Evolutionary conservation across 2,113 vertebrate genomes (phyloP).

Genomic region (Heliornis fulica): DNA sequence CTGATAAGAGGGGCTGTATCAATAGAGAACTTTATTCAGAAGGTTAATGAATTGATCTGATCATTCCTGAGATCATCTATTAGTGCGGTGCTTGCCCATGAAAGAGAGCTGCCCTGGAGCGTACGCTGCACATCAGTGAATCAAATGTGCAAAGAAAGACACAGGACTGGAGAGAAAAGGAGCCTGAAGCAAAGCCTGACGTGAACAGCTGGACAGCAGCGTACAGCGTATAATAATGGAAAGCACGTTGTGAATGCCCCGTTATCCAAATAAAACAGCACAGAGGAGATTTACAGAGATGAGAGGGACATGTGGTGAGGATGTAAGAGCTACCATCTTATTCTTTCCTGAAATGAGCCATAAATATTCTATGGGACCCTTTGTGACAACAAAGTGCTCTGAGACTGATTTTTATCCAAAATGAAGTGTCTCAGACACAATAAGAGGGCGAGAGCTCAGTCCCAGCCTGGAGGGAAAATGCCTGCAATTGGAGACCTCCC

Average conservation of each 20-base stretch:
- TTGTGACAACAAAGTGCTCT: not conserved
- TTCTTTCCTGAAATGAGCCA: not conserved
- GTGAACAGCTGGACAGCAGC: slow-evolving; percentile 57
- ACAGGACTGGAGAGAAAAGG: slow-evolving; percentile 32
- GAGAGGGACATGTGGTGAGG: slow-evolving; percentile 25
- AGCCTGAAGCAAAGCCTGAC: slow-evolving; percentile 50
- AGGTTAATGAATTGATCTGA: slow-evolving; percentile 62
- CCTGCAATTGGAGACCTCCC: not conserved
- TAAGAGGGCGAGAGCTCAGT: not conserved
- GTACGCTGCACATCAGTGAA: slow-evolving; percentile 28
- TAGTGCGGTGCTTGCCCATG: slow-evolving; percentile 35
- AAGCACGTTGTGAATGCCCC: not conserved
- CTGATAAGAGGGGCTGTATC: slow-evolving; percentile 57
- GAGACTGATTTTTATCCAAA: slow-evolving; percentile 12
- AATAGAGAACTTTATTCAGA: slow-evolving; percentile 52
- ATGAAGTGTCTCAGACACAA: not conserved
- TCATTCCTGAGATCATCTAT: slow-evolving; percentile 60
- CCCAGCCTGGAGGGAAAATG: not conserved
- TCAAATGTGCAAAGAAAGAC: slow-evolving; percentile 43
- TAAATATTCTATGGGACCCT: slow-evolving; percentile 28
- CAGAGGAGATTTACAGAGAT: slow-evolving; percentile 39
- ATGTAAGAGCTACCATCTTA: slow-evolving; percentile 33
- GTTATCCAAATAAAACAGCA: slow-evolving; percentile 48
- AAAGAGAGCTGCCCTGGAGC: slow-evolving; percentile 37
- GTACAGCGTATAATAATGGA: slow-evolving; percentile 42